These are phyloP conservation scores for Aleiodes alternator DNA, from an alignment of 2,888 invertebrate genomes.

Conservation along the genomic window DNA sequence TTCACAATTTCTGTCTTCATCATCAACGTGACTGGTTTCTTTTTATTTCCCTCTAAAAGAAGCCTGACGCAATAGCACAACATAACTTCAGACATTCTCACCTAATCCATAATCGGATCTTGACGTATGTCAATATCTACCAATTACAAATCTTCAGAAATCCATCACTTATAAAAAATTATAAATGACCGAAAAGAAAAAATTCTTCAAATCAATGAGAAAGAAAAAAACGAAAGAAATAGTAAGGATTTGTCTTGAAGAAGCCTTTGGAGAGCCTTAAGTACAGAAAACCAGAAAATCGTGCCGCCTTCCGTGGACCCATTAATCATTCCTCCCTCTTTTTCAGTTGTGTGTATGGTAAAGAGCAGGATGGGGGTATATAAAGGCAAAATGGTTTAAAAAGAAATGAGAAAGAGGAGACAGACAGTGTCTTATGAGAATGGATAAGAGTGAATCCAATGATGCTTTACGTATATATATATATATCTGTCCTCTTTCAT, in stretches of 20 bases:
- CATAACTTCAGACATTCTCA: neutral
- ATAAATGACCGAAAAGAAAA: conserved; percentile 17
- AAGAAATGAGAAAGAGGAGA: conserved; percentile 60
- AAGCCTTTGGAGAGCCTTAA: conserved; percentile 26
- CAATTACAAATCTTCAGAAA: conserved; percentile 1
- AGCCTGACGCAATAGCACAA: neutral
- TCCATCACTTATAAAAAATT: conserved; percentile 21
- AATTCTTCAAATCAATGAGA: conserved; percentile 50
- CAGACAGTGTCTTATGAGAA: conserved; percentile 58
- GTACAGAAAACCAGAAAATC: conserved; percentile 50
- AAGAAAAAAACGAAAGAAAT: conserved; percentile 21
- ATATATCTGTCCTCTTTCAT: conserved; percentile 40
- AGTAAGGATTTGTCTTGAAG: conserved; percentile 33
- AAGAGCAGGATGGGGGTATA: conserved; percentile 56
- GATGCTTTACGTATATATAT: neutral
- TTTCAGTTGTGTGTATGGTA: conserved; percentile 49
- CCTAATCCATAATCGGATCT: conserved; percentile 38
- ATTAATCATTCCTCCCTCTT: conserved; percentile 70
- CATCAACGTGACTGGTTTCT: neutral
- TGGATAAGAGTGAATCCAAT: too few relatives aligned
- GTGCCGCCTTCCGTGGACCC: conserved; percentile 61
- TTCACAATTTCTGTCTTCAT: conserved; percentile 23
- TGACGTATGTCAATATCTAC: conserved; percentile 18
- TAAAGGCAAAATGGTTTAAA: conserved; percentile 51
- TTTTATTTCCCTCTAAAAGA: too few relatives aligned